Evolutionary conservation across 2,797 vertebrate species (phyloP), one percentile per base, ranked within the genome.

Genomic region (Hoplostethus atlanticus): DNA sequence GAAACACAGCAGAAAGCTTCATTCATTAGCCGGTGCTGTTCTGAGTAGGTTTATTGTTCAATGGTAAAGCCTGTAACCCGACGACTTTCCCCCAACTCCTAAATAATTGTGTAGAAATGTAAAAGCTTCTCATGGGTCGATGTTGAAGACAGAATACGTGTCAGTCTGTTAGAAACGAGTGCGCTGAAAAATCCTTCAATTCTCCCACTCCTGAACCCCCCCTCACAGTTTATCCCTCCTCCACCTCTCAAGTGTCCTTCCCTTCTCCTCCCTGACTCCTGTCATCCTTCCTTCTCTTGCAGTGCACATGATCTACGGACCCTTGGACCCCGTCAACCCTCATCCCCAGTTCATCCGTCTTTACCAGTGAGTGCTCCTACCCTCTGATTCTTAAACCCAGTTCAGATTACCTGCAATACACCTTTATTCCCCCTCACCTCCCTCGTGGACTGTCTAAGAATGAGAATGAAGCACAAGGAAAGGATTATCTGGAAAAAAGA

Each of bases 291-390:
- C 13, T 80, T 86, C 11, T 89, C 54, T 91, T 91, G 68, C 91
- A 99, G 98, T 98, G 91, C 97, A 99, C 82, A 94, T 99, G 52
- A 99, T 99, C 91, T 99, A 99, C 0, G 98, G 98, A 55, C 98
- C 98, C 1, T 34, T 97, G 93, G 97, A 98, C 89, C 97, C 97
- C 0, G 96, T 99, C 71, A 99, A 98, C 77, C 98, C 98, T 6
- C 93, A 97, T 50, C 97, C 96, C 0, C 94, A 97, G 81, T 99
- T 99, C 87, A 93, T 99, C 85, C 95, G 93, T 73, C 95, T 94
- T 56, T 99, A 99, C 93, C 96, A 91, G 98, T 99, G 91, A 97
- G 97, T 92, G 3, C 10, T 50, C 38, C 31, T 5, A 21, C 5
- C 31, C 40, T 53, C 56, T 10, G 0, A 55, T 47, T 68, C 34